Base-by-base conservation (phyloP, 1,140 invertebrate species). In the Leucophenga varia region DNA sequence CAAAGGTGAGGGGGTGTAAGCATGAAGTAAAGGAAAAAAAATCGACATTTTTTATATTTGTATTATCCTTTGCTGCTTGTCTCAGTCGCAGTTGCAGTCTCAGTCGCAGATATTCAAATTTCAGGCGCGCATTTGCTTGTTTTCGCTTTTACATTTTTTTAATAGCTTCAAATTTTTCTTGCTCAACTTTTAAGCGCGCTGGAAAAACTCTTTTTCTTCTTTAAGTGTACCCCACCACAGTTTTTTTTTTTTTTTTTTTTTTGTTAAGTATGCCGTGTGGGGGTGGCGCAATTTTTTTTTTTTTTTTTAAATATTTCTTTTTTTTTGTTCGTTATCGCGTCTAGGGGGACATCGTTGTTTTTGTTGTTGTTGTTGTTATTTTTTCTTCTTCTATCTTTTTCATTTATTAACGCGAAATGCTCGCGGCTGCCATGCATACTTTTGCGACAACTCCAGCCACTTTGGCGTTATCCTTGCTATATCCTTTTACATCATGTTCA, bases 121-220 rank as follows among this genome's bases (percentile, higher is more conserved):
- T 67, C 63, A 65, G 58, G 58, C 63, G 63, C 63, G 64, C 61
- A 67, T 67, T 67, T 67, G 54, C 64, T 67, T 67, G 63, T 67
- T 67, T 67, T 67, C 64, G 64, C 64, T 67, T 67, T 68, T 59
- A 63, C 64, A 67, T 67, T 67, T 65, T 67, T n/a, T 67, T 67
- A 67, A 67, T 67, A 67, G 63, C 63, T 67, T 59, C 52, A 67
- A 59, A 54, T 52, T 57, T 67, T 67, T 65, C 22, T 25, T 25
- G 5, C 22, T 25, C 10, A 25, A 25, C 5, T 25, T 32, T 40
- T 53, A 43, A 59, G 61, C 63, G 61, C 67, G 59, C 63, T 53
- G 54, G 52, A 44, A 59, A 53, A 59, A 64, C 61, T 67, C 51
- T 35, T 59, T 56, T 47, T 31, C 6, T 17, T 43, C n/a, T 13